Conservation (phyloP, 1,140 invertebrate genomes). For the Sinella curviseta region DNA sequence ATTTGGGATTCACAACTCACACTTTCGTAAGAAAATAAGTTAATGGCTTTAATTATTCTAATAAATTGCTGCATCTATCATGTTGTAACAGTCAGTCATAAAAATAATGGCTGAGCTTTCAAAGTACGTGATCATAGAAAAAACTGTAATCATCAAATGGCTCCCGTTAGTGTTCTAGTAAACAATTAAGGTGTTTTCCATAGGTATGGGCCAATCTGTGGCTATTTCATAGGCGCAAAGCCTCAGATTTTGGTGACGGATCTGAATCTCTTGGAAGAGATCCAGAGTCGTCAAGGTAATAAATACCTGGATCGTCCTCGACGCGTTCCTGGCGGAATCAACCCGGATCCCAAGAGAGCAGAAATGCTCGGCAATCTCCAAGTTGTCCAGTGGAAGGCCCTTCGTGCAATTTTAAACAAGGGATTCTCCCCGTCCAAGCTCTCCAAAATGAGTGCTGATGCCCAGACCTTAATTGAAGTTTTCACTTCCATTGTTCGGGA, state of each 20-base stretch:
- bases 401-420: constrained; percentile 8
- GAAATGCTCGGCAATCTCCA: constrained; percentile 41
- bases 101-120: neutral
- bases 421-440: constrained; percentile 16
- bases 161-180: neutral
- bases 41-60: neutral
- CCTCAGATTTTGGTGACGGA: constrained; percentile 34
- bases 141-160: neutral
- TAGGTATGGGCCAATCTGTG: constrained; percentile 38
- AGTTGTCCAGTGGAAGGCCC: constrained; percentile 27
- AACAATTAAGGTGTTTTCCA: neutral
- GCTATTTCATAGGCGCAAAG: constrained; percentile 43
- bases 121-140: neutral
- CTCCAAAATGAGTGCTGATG: neutral
- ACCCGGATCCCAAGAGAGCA: constrained; percentile 33
- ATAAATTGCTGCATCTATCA: too few relatives aligned
- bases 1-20: constrained; percentile 31
- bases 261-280: constrained; percentile 1
- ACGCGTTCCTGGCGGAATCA: constrained; percentile 43
- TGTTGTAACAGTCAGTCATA: neutral
- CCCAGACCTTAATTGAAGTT: neutral
- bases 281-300: neutral
- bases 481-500: neutral
- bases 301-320: constrained; percentile 32
- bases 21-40: constrained; percentile 18